Evolutionary conservation across 2,797 vertebrate species (phyloP).

Genomic region (Fringilla coelebs): DNA sequence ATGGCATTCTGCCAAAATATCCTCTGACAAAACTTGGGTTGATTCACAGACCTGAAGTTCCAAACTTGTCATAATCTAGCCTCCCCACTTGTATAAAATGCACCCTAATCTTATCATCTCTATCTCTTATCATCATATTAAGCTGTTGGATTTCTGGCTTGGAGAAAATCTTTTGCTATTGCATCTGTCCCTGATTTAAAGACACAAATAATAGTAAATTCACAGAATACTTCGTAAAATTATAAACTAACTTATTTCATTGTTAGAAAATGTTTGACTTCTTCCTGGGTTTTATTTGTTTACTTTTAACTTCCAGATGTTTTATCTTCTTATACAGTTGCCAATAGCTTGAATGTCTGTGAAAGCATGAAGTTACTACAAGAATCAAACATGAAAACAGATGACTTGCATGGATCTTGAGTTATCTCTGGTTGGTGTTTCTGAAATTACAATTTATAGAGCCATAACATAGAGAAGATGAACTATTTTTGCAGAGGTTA

Average conservation of each 20-base stretch:
- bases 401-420: neutral
- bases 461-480: neutral
- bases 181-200: neutral
- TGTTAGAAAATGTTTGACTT: neutral
- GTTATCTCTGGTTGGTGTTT: neutral
- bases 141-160: neutral
- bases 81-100: neutral
- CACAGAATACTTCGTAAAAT: neutral
- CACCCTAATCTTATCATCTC: neutral
- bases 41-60: constrained; percentile 25
- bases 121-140: neutral
- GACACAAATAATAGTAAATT: neutral
- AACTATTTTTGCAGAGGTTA: neutral
- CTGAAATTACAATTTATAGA: neutral
- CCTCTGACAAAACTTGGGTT: constrained; percentile 10
- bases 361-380: neutral
- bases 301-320: neutral
- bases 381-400: neutral
- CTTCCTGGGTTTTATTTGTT: neutral
- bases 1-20: constrained; percentile 29
- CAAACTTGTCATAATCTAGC: constrained; percentile 22
- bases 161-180: neutral
- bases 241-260: neutral
- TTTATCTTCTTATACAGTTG: neutral
- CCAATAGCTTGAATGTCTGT: neutral